These are phyloP conservation scores for Rhadinocentrus ornatus DNA, from an alignment of 2,797 vertebrate genomes.

Conservation along the genomic window DNA sequence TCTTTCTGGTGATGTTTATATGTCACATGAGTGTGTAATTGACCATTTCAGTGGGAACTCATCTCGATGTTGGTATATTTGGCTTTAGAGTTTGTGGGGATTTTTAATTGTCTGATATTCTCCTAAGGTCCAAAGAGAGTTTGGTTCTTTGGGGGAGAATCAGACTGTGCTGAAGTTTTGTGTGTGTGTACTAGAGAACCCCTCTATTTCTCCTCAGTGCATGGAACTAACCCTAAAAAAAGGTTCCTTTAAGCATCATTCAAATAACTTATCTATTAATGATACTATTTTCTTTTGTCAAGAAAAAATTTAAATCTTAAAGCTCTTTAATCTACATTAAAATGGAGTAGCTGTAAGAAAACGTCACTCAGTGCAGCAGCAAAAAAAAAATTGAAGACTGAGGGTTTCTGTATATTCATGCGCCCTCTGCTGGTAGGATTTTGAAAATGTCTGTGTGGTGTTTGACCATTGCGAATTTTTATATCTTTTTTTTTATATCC, in stretches of 20 bases:
- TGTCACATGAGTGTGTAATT: constrained; percentile 58
- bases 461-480: not conserved
- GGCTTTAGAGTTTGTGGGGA: constrained; percentile 28
- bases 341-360: constrained; percentile 13
- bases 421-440: constrained; percentile 63
- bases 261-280: constrained; percentile 12
- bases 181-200: constrained; percentile 30
- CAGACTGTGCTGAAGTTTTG: constrained; percentile 38
- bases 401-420: constrained; percentile 11
- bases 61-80: constrained; percentile 56
- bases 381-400: not conserved
- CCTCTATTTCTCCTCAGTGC: constrained; percentile 14
- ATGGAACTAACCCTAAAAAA: constrained; percentile 62
- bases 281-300: constrained; percentile 23
- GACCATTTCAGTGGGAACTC: constrained; percentile 14
- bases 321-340: constrained; percentile 2
- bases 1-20: constrained; percentile 56
- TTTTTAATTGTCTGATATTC: constrained; percentile 49
- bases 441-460: constrained; percentile 15
- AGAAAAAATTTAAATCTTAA: constrained; percentile 1
- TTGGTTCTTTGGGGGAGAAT: constrained; percentile 21
- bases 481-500: not conserved
- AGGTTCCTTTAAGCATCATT: constrained; percentile 39
- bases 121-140: constrained; percentile 14
- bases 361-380: not conserved